A percentile compares a stretch with the other conserved stretches of the same genome.
phyloP scores from a whole-genome alignment of 1,140 invertebrate genomes.

The Drosophila sproati region DNA sequence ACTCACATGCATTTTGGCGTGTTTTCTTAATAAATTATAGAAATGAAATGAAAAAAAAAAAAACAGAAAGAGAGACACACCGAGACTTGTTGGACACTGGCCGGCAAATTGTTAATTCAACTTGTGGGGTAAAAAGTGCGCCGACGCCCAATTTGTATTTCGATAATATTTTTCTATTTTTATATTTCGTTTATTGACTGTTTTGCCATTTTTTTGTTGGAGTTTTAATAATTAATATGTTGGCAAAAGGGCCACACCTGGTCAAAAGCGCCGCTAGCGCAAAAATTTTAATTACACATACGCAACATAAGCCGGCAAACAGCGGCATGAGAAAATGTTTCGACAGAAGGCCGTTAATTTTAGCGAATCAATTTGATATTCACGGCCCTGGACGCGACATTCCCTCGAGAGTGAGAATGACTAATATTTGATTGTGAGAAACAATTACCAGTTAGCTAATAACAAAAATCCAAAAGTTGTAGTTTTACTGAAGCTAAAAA shows the following conservation, averaged over 20 bases:
- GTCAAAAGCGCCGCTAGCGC: conserved; percentile 64
- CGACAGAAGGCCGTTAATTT: conserved; percentile 49
- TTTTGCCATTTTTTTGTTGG: conserved; percentile 37
- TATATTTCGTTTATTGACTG: conserved; percentile 12
- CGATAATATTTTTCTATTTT: conserved; percentile 27
- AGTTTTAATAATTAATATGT: conserved; percentile 71
- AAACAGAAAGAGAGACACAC: conserved; percentile 24
- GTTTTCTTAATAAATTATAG: conserved; percentile 69
- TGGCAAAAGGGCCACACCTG: conserved; percentile 77
- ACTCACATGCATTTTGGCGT: conserved; percentile 53
- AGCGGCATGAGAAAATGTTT: conserved; percentile 36
- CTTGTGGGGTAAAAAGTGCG: conserved; percentile 34
- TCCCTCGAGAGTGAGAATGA: conserved; percentile 14
- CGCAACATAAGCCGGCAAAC: conserved; percentile 45
- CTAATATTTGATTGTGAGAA: conserved; percentile 29
- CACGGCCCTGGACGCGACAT: neutral
- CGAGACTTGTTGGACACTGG: conserved; percentile 54
- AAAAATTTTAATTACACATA: conserved; percentile 63
- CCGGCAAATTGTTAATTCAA: conserved; percentile 28
- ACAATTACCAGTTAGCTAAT: neutral
- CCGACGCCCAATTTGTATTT: conserved; percentile 43
- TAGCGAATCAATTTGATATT: conserved; percentile 48
- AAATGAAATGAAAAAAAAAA: conserved; percentile 38
- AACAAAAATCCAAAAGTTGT: no score
- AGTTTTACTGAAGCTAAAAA: no score